Conservation (phyloP, 1,140 invertebrate genomes). For the Anoplophora glabripennis region DNA sequence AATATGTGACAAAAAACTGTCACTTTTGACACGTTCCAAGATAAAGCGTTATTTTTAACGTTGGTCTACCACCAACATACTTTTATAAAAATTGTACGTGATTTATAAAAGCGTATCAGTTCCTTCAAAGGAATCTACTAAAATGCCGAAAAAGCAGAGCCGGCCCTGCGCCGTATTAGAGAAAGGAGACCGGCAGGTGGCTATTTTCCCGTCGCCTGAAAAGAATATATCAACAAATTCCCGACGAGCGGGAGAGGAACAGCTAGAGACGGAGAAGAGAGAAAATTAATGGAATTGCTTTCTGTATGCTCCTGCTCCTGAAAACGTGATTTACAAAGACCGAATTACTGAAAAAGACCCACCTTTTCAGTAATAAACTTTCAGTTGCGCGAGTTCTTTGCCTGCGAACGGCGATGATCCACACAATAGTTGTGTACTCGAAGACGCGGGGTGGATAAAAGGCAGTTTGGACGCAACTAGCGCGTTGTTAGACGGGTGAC, state of each 20-base stretch:
- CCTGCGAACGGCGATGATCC: slow-evolving; percentile 18
- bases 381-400: slow-evolving; percentile 15
- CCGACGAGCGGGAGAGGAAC: slow-evolving; percentile 9
- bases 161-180: slow-evolving; percentile 14
- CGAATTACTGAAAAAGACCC: slow-evolving; percentile 15
- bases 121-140: no score
- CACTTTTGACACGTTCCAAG: no score
- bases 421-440: slow-evolving; percentile 3
- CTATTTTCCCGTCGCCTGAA: slow-evolving; percentile 21
- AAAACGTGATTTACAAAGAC: slow-evolving; percentile 23
- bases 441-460: no score
- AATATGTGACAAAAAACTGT: no score
- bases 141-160: no score
- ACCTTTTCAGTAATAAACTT: slow-evolving; percentile 19
- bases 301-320: slow-evolving; percentile 18
- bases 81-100: no score
- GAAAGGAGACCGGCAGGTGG: slow-evolving; percentile 24
- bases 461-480: no score
- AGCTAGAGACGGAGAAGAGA: not conserved
- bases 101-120: no score
- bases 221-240: slow-evolving; percentile 20
- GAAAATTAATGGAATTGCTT: slow-evolving; percentile 26
- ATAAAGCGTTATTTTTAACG: no score
- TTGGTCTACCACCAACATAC: no score
- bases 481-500: no score